Conservation (phyloP, 2,113 vertebrate species). For the Plotosus lineatus region DNA sequence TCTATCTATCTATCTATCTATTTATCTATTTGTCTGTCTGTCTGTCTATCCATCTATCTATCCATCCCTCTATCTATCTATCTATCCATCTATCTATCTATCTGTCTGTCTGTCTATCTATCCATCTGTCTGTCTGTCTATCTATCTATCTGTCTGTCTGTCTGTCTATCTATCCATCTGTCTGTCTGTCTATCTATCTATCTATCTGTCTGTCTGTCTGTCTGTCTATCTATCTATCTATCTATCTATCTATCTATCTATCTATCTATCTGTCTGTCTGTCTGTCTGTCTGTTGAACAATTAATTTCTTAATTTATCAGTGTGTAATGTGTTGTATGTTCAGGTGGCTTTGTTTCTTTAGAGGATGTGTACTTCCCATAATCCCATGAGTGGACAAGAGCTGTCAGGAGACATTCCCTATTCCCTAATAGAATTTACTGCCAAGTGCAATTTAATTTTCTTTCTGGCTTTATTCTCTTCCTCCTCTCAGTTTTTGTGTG, state of each 20-base stretch:
- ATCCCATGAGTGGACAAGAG: constrained; percentile 91
- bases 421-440: constrained; percentile 98
- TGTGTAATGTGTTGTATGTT: background rate
- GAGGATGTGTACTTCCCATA: constrained; percentile 75
- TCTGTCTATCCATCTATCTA: no score
- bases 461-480: constrained; percentile 65
- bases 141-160: background rate
- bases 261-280: no score
- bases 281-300: background rate
- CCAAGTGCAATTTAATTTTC: constrained; percentile 99
- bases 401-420: constrained; percentile 85
- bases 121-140: no score
- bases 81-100: no score
- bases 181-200: background rate
- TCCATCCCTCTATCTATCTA: no score
- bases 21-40: background rate
- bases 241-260: background rate
- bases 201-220: background rate
- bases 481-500: constrained; percentile 53
- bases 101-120: no score
- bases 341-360: constrained; percentile 68
- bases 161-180: background rate
- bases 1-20: background rate
- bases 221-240: no score
- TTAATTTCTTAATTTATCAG: background rate